Evolutionary conservation across 2,888 invertebrate genomes (phyloP), one percentile per base, ranked within the genome.

Genomic region (Agapostemon virescens): DNA sequence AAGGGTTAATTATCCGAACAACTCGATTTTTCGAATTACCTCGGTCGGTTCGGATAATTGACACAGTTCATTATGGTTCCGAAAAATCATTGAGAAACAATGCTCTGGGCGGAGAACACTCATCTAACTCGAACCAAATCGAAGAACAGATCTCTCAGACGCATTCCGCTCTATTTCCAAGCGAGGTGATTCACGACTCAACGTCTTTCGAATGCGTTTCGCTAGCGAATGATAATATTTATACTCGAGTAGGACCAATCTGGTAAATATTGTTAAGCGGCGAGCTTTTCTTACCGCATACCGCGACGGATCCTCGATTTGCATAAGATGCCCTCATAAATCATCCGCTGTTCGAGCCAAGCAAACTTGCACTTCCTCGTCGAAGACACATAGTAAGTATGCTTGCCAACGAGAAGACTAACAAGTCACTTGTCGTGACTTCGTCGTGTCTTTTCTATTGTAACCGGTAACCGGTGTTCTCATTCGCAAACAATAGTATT

Each of bases 281-380:
- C 20, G 49, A 20, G 40, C 58, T 70, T 38, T 80, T 69, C 61
- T 30, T 52, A 26, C 23, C 38, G 36, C 63, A 33, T 36, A 15
- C 36, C 40, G 61, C 17, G 23, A 55, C 26, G 67, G 63, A 45
- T 58, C 42, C 69, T 61, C 66, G 66, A 85, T 84, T 85, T 82
- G 82, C 85, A 85, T 85, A 78, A 75, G 79, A 63, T 64, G 79
- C 66, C 69, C 81, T 71, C 81, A 58, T 84, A 85, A 85, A 85
- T 85, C 84, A 85, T 80, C 67, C 67, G 30, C 74, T 52, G 81
- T 63, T 77, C 52, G 71, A n/a, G 49, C 49, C 33, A 42, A 23
- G 36, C 45, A 30, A 70, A 66, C 69, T 64, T 66, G 64, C 63
- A 72, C 84, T 79, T 78, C 68, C 80, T 73, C 76, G 75, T 77